Evolutionary conservation across 2,888 invertebrate species (phyloP).

Genomic region (Eumerus sabulonum): DNA sequence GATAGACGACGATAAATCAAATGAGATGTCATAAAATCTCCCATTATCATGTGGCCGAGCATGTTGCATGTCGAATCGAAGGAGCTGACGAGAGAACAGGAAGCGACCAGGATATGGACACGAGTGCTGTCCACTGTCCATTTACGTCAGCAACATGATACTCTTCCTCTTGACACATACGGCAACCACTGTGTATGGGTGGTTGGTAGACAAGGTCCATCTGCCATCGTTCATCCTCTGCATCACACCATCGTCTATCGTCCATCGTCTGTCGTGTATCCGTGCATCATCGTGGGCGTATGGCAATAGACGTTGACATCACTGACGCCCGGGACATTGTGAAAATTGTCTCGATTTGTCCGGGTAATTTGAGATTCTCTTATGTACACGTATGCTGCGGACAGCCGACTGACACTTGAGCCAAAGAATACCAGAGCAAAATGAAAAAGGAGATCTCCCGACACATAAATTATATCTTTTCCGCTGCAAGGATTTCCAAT

Average conservation of each 20-base stretch:
- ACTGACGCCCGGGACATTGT: conserved; percentile 52
- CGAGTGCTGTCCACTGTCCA: conserved; percentile 58
- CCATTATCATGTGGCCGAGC: conserved; percentile 62
- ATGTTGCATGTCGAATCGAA: conserved; percentile 59
- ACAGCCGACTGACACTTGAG: conserved; percentile 29
- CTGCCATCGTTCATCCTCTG: too few relatives aligned
- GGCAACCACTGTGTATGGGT: conserved; percentile 31
- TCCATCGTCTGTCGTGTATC: neutral
- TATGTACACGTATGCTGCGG: conserved; percentile 15
- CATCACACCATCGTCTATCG: too few relatives aligned
- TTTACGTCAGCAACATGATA: conserved; percentile 65
- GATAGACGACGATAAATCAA: conserved; percentile 64
- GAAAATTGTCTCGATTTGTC: conserved; percentile 61
- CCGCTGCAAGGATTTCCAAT: conserved; percentile 51
- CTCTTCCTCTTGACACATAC: conserved; percentile 39
- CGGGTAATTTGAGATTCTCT: conserved; percentile 50
- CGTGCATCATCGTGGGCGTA: conserved; percentile 46
- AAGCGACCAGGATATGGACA: conserved; percentile 55
- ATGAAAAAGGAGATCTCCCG: conserved; percentile 7
- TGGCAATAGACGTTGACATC: conserved; percentile 41
- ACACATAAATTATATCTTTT: conserved; percentile 28
- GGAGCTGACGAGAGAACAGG: conserved; percentile 31
- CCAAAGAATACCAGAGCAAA: neutral
- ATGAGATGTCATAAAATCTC: conserved; percentile 64
- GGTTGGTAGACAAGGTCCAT: conserved; percentile 20